Base-by-base conservation (phyloP, 2,113 vertebrate genomes). In the Sialia sialis region DNA sequence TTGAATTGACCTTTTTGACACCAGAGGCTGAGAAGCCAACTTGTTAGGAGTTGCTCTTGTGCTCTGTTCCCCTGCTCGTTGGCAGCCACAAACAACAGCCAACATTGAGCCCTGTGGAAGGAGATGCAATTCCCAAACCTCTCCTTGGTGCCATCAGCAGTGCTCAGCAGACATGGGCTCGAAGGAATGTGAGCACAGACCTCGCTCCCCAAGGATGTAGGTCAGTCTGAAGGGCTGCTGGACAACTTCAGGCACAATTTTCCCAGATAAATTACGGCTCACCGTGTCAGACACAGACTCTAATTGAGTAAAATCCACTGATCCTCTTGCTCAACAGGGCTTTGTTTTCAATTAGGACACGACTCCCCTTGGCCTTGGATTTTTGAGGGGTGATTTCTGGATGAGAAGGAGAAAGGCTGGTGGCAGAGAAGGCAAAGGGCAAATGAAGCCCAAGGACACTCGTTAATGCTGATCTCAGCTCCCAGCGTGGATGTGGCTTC, bases 321-420 rank as follows among this genome's bases (percentile, higher is more conserved):
- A 95, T 88, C 75, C 34, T 84, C 74, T 91, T 46, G 23, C 39
- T 93, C 91, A 85, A n/a, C 22, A 5, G 19, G 66, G 49, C 66
- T 95, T 94, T 95, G 91, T 89, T 95, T 94, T 82, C 91, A 67
- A 78, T 69, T 85, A 93, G 48, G 32, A n/a, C 69, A 72, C 0
- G 2, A 52, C 12, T 91, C 16, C 74, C 70, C 44, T 89, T 54
- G 64, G 62, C 77, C 77, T 91, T 90, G 86, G 59, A 38, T 88
- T 96, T 92, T 84, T 81, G 60, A 94, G 69, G 56, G 51, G 30
- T 84, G 63, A 58, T 74, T 91, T 94, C 87, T 0, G 0, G 60
- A 85, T 58, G 30, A 83, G 73, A 74, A 90, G 43, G 34, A 89
- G 55, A 84, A 90, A 36, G 39, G 5, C 22, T 63, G 75, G 39